Evolutionary conservation across 2,888 invertebrate genomes (phyloP).

Genomic region (Ametastegia equiseti): DNA sequence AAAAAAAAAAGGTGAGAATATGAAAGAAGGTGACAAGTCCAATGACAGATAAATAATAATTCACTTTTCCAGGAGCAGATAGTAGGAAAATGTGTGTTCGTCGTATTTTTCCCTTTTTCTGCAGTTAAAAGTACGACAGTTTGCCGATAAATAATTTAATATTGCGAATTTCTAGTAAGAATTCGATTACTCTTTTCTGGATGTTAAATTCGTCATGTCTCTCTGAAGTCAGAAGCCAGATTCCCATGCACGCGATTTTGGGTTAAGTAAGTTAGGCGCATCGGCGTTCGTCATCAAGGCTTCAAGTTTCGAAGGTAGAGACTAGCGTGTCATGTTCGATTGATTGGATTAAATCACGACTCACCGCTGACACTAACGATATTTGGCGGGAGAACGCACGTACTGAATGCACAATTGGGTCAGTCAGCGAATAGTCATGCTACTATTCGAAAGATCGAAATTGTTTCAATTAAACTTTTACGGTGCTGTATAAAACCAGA

Average conservation of each 20-base stretch:
- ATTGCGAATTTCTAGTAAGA: background rate
- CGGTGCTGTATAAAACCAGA: slow-evolving; percentile 3
- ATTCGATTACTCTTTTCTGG: background rate
- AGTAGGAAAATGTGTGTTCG: background rate
- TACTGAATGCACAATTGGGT: slow-evolving; percentile 42
- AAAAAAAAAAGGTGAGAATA: background rate
- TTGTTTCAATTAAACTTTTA: slow-evolving; percentile 24
- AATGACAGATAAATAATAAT: background rate
- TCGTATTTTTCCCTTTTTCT: background rate
- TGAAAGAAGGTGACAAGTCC: background rate
- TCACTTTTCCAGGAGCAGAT: background rate
- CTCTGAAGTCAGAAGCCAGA: background rate
- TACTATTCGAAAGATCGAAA: slow-evolving; percentile 21
- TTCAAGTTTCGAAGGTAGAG: slow-evolving; percentile 30
- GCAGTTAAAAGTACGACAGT: background rate
- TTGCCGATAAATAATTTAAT: background rate
- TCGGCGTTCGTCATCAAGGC: slow-evolving; percentile 6
- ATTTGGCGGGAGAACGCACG: slow-evolving; percentile 26
- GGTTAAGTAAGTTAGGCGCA: background rate
- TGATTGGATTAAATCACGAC: slow-evolving; percentile 41
- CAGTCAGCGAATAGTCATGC: slow-evolving; percentile 11
- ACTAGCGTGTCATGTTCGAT: slow-evolving; percentile 40
- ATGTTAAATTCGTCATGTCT: background rate
- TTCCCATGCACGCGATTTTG: background rate
- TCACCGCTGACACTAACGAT: slow-evolving; percentile 44